Percentiles rank a stretch among this genome's conserved stretches.
These are phyloP conservation scores for Harlomillsia oculata DNA, from an alignment of 1,140 invertebrate species.

Conservation along the genomic window DNA sequence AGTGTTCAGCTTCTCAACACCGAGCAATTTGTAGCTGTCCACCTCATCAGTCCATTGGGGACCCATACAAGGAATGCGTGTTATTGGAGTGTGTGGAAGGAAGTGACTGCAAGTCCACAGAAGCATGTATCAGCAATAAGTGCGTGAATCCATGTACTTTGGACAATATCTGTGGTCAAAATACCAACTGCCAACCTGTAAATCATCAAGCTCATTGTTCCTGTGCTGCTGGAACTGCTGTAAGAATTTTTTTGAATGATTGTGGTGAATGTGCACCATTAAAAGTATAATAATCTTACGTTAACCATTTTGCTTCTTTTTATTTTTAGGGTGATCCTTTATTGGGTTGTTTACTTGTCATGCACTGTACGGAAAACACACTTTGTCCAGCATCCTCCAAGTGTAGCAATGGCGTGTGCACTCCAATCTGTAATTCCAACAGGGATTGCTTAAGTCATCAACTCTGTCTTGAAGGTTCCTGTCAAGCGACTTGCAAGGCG, in stretches of 20 bases:
- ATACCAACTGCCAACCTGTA: conserved; percentile 44
- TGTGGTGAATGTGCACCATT: too few relatives aligned
- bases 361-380: conserved; percentile 57
- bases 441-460: conserved; percentile 71
- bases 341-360: conserved; percentile 64
- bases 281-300: too few relatives aligned
- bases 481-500: conserved; percentile 64
- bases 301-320: too few relatives aligned
- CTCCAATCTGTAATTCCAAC: conserved; percentile 59
- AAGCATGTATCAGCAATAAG: conserved; percentile 66
- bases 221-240: conserved; percentile 65
- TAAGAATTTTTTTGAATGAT: too few relatives aligned
- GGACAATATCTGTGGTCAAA: conserved; percentile 68
- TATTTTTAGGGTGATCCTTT: conserved; percentile 63
- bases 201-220: conserved; percentile 53
- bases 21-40: conserved; percentile 63
- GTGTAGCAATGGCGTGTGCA: conserved; percentile 70
- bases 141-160: conserved; percentile 70
- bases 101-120: conserved; percentile 57
- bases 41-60: conserved; percentile 47
- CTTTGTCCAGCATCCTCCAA: conserved; percentile 70
- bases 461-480: conserved; percentile 65
- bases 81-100: conserved; percentile 67
- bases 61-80: conserved; percentile 58
- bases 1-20: conserved; percentile 53